A percentile compares a stretch with the other conserved stretches of the same genome.
phyloP scores from a whole-genome alignment of 2,113 vertebrate genomes.

The Ammodytes dubius region DNA sequence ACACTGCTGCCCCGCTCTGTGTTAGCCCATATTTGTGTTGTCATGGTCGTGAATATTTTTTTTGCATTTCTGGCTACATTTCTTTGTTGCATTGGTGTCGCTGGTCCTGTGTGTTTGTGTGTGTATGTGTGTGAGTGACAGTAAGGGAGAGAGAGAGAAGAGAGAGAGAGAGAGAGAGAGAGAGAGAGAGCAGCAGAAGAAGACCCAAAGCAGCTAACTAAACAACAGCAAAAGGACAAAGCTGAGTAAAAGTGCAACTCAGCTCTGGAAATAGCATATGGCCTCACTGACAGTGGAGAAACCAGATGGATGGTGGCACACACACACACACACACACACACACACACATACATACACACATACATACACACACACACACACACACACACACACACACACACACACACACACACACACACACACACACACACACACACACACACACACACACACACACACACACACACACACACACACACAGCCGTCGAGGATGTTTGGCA shows the following conservation, averaged over 20 bases:
- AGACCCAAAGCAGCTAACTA: constrained; percentile 58
- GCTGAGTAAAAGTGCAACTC: constrained; percentile 51
- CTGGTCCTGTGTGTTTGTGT: constrained; percentile 5
- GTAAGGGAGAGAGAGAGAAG: background rate
- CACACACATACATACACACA: constrained; percentile 33
- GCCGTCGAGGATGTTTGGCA: background rate
- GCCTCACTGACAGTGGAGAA: constrained; percentile 45
- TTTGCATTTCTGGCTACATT: background rate
- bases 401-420: background rate
- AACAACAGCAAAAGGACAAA: constrained; percentile 61
- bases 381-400: too few relatives aligned
- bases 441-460: background rate
- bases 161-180: background rate
- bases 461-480: constrained; percentile 19
- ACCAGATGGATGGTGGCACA: constrained; percentile 37
- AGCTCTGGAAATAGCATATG: constrained; percentile 57
- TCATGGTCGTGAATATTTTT: too few relatives aligned
- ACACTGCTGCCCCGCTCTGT: too few relatives aligned
- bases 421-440: background rate
- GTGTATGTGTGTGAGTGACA: background rate
- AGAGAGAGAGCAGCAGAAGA: background rate
- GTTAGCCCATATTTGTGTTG: too few relatives aligned
- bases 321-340: background rate
- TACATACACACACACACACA: constrained; percentile 32
- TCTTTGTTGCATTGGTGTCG: background rate